Evolutionary conservation across 1,140 invertebrate species (phyloP).

Genomic region (Maniola jurtina): DNA sequence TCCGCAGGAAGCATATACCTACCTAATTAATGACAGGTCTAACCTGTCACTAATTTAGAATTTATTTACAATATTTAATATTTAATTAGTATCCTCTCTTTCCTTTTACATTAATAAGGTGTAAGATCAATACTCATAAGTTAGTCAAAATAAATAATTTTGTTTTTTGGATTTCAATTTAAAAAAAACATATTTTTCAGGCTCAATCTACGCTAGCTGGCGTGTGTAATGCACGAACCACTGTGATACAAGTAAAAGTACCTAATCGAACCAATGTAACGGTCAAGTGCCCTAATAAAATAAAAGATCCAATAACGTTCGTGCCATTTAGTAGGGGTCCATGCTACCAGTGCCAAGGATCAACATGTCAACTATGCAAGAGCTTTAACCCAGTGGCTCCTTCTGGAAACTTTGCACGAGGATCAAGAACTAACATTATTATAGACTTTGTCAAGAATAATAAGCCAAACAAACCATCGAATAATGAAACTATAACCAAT

Average conservation of each 20-base stretch:
- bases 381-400: conserved; percentile 4
- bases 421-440: conserved; percentile 39
- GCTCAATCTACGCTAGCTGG: conserved; percentile 28
- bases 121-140: too few species aligned
- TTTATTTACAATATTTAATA: too few species aligned
- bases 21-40: too few species aligned
- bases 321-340: conserved; percentile 32
- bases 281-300: conserved; percentile 39
- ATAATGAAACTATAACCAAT: conserved; percentile 1
- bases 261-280: conserved; percentile 38
- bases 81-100: too few species aligned
- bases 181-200: conserved; percentile 21
- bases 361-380: conserved; percentile 30
- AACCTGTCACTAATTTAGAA: too few species aligned
- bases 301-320: conserved; percentile 36
- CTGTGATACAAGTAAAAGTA: conserved; percentile 42
- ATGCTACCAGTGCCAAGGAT: conserved; percentile 24
- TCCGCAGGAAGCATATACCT: too few species aligned
- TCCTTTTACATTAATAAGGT: too few species aligned
- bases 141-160: too few species aligned
- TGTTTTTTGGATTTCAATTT: too few species aligned
- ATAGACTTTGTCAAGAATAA: conserved; percentile 34
- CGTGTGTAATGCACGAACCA: conserved; percentile 38
- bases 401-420: background rate
- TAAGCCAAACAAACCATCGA: conserved; percentile 10